Conservation (phyloP, 2,888 invertebrate genomes). For the Liodrosophila aerea region DNA sequence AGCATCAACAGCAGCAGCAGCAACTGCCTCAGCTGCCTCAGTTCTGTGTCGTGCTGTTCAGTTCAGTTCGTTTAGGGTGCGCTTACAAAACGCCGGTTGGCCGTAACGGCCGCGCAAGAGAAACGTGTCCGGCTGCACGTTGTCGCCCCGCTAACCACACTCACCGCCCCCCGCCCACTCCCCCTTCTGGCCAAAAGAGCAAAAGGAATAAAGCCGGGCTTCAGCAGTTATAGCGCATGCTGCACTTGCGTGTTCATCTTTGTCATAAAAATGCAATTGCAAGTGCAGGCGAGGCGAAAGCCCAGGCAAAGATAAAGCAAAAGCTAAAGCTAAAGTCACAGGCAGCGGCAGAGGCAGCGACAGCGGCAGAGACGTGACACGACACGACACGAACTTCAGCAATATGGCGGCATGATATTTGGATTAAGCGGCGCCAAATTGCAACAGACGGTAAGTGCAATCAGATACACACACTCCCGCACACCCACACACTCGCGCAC, state of each 20-base stretch:
- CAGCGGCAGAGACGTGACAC: background rate
- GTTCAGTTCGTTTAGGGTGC: constrained; percentile 71
- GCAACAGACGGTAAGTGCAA: constrained; percentile 63
- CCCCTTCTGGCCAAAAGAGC: too few species aligned
- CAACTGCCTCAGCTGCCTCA: constrained; percentile 1
- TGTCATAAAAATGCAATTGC: constrained; percentile 37
- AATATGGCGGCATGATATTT: constrained; percentile 63
- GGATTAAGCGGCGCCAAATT: constrained; percentile 73
- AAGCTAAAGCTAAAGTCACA: background rate
- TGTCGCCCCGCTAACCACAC: background rate
- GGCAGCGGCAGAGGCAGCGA: background rate
- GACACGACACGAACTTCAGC: constrained; percentile 56
- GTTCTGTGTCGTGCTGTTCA: constrained; percentile 42
- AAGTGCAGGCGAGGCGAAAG: constrained; percentile 4
- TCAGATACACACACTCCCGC: constrained; percentile 7
- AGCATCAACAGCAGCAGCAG: constrained; percentile 11
- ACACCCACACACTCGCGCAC: background rate
- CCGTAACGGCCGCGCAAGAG: constrained; percentile 53
- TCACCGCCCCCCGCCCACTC: too few species aligned
- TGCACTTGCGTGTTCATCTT: constrained; percentile 33
- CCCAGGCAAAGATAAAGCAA: too few species aligned
- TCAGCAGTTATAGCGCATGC: background rate
- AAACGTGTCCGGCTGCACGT: constrained; percentile 34
- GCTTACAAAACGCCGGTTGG: constrained; percentile 76
- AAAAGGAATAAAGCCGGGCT: too few species aligned